Evolutionary conservation across 2,888 invertebrate genomes (phyloP), one percentile per base, ranked within the genome.

Genomic region (Apodemia mormo): DNA sequence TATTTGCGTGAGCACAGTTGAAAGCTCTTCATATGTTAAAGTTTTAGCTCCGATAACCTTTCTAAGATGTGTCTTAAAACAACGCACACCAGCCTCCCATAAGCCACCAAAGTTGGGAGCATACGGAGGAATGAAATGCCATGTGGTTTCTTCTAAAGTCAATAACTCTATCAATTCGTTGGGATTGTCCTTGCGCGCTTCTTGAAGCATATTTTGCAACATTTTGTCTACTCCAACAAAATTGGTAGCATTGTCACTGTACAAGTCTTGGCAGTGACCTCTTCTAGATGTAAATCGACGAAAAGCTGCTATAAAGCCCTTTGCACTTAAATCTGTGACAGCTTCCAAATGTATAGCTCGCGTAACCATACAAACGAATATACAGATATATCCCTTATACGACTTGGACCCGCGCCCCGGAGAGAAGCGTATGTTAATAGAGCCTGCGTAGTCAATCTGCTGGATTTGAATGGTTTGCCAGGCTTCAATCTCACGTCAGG

Each of bases 21-120:
- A 43, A 30, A 75, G 61, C 64, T 76, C 74, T 40, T 76, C 75
- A 52, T 67, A 76, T 7, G 75, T 76, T 1, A 76, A 65, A 2
- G 71, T 74, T 1, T 65, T 45, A 30, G 65, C 65, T 2, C 75
- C 74, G 2, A 75, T 69, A 0, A 72, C 61, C 8, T 72, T 61
- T 22, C 29, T 70, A 1, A 74, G 29, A 56, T 77, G 76, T n/a
- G 65, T 29, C 37, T 76, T 76, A 1, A 61, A 49, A 4, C 69
- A 74, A 8, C 65, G 70, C 2, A 79, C 70, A 2, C 74, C 76
- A 7, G 76, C 73, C 61, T 79, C 78, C 78, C 77, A 78, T 4
- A 77, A 40, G n/a, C 77, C 75, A 7, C 76, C 76, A 64, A 75
- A 77, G 58, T 76, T 75, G 10, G 75, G 75, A 22, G 71, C 65